These are phyloP conservation scores for Lepidocyrtoides sp. DNA, from an alignment of 2,888 invertebrate genomes.

Conservation along the genomic window DNA sequence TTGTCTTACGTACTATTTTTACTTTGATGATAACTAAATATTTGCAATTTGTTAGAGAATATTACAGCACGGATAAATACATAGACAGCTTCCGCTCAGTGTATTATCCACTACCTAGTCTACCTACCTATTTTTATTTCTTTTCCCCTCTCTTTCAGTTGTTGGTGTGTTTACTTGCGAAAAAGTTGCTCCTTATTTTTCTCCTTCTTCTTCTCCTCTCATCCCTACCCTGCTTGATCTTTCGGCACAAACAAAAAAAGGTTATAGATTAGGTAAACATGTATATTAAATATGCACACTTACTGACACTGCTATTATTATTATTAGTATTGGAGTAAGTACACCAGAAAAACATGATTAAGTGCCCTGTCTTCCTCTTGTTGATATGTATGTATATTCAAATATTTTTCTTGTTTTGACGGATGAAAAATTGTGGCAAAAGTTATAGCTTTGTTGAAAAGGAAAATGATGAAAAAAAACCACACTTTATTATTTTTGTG, in stretches of 20 bases:
- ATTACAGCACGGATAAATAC: neutral
- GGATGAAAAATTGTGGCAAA: slow-evolving; percentile 12
- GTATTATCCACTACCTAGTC: neutral
- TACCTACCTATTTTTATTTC: neutral
- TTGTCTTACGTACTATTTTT: neutral
- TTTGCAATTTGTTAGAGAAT: neutral
- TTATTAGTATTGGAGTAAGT: neutral
- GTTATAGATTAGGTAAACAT: slow-evolving; percentile 46
- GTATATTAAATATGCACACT: neutral
- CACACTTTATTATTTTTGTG: slow-evolving; percentile 20
- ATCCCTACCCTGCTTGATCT: neutral
- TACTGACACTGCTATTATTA: neutral
- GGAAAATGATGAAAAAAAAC: slow-evolving; percentile 8
- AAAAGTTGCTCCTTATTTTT: neutral
- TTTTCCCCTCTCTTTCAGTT: slow-evolving; percentile 6
- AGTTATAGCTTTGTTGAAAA: neutral
- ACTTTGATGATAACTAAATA: slow-evolving; percentile 12
- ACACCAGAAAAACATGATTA: slow-evolving; percentile 15
- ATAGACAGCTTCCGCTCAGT: neutral
- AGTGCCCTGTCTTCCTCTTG: slow-evolving; percentile 28
- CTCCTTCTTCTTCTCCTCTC: neutral
- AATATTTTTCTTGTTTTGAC: slow-evolving; percentile 48
- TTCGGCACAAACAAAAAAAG: slow-evolving; percentile 30
- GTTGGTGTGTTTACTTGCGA: neutral
- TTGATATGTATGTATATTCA: slow-evolving; percentile 20